Conservation (phyloP, 2,797 vertebrate genomes). For the Enteromius anoplus region DNA sequence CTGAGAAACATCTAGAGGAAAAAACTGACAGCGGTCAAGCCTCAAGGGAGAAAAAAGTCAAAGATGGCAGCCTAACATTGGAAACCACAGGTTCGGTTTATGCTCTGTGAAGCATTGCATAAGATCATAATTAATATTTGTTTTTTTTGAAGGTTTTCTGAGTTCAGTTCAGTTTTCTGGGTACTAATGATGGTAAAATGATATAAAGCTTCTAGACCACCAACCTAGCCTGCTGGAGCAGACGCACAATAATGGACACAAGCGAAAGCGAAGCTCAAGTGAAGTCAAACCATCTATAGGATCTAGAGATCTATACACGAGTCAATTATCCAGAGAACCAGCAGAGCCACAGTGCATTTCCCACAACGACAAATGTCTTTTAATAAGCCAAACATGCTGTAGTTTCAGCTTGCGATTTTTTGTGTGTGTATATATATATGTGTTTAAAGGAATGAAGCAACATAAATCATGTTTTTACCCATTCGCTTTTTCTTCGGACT, state of each 20-base stretch:
- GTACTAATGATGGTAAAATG: background rate
- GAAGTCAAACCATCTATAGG: background rate
- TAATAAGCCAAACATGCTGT: conserved; percentile 12
- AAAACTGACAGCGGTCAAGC: conserved; percentile 60
- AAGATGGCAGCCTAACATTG: background rate
- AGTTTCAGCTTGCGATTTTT: conserved; percentile 8
- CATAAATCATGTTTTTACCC: conserved; percentile 54
- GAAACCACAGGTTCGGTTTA: background rate
- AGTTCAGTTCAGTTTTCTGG: background rate
- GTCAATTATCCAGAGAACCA: conserved; percentile 34
- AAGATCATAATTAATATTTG: background rate
- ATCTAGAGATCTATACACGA: background rate
- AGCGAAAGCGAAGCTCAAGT: background rate
- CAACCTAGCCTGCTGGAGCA: background rate
- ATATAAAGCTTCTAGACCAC: conserved; percentile 1
- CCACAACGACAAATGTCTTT: conserved; percentile 6
- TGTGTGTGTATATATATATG: background rate
- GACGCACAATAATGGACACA: background rate
- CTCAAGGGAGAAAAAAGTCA: conserved; percentile 30
- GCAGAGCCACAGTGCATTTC: background rate
- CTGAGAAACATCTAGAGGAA: conserved; percentile 43
- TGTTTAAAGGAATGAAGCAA: conserved; percentile 32
- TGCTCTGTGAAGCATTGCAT: background rate
- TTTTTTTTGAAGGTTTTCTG: background rate
- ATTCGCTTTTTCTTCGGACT: conserved; percentile 59